phyloP scores from a whole-genome alignment of 1,140 invertebrate species.

The Drosophila littoralis region DNA sequence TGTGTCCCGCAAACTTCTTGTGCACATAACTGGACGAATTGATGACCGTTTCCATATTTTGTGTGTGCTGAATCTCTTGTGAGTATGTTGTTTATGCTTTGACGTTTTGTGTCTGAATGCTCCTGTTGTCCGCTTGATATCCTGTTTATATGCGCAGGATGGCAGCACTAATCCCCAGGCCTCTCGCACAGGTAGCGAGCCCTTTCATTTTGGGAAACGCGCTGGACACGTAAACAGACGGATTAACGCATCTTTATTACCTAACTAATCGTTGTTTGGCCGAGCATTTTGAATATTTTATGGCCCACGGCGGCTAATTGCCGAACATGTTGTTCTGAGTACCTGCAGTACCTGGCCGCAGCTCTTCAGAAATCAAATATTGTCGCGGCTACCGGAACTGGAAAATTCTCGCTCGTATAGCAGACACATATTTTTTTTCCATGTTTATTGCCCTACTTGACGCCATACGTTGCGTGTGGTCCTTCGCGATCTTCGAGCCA shows the following conservation, averaged over 20 bases:
- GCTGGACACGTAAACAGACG: slow-evolving; percentile 46
- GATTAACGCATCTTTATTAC: slow-evolving; percentile 63
- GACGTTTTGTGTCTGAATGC: slow-evolving; percentile 61
- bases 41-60: neutral
- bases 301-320: slow-evolving; percentile 55
- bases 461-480: slow-evolving; percentile 51
- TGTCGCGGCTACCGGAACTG: slow-evolving; percentile 62
- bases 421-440: neutral
- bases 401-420: slow-evolving; percentile 37
- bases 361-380: slow-evolving; percentile 2
- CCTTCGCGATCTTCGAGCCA: slow-evolving; percentile 6
- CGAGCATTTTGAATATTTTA: slow-evolving; percentile 36
- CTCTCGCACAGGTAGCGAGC: slow-evolving; percentile 45
- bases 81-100: slow-evolving; percentile 43
- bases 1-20: slow-evolving; percentile 57
- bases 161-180: neutral
- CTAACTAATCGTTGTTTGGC: slow-evolving; percentile 48
- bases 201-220: slow-evolving; percentile 13
- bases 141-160: slow-evolving; percentile 59
- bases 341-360: slow-evolving; percentile 29
- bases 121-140: slow-evolving; percentile 38
- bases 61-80: slow-evolving; percentile 28
- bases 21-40: slow-evolving; percentile 39
- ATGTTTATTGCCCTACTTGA: slow-evolving; percentile 67
- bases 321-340: neutral